Conservation (phyloP, 2,797 vertebrate genomes). For the Gephyroberyx darwinii region DNA sequence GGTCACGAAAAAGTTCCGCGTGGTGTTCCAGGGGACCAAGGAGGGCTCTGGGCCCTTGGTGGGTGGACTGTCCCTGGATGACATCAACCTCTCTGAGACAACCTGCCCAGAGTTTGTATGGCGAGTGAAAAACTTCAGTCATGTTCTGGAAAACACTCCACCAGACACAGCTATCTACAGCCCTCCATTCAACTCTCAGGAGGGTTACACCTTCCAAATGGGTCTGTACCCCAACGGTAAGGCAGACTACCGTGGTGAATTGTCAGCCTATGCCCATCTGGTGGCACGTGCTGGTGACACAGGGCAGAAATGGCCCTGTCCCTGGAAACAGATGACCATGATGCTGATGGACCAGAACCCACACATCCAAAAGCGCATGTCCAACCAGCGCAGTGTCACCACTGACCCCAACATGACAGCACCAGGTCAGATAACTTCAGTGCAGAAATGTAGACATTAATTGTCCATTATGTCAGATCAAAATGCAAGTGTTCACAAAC, state of each 20-base stretch:
- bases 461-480: not conserved
- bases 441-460: not conserved
- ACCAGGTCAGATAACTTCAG: conserved; percentile 50
- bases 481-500: not conserved
- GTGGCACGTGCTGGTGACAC: conserved; percentile 83
- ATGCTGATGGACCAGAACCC: conserved; percentile 92
- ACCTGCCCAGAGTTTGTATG: conserved; percentile 89
- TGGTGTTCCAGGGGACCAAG: conserved; percentile 86
- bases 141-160: conserved; percentile 75
- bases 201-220: conserved; percentile 93
- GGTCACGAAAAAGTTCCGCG: conserved; percentile 84
- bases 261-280: conserved; percentile 84
- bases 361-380: conserved; percentile 91
- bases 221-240: conserved; percentile 75
- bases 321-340: conserved; percentile 93
- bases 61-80: conserved; percentile 91
- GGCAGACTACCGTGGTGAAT: conserved; percentile 39
- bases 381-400: conserved; percentile 90
- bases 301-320: conserved; percentile 77
- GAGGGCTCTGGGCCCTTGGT: conserved; percentile 52
- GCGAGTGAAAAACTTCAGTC: conserved; percentile 87
- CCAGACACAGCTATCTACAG: conserved; percentile 76
- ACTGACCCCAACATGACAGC: conserved; percentile 83
- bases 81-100: conserved; percentile 93
- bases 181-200: conserved; percentile 85